These are phyloP conservation scores for Darevskia mixta DNA, from an alignment of 2,797 vertebrate genomes.

Conservation along the genomic window DNA sequence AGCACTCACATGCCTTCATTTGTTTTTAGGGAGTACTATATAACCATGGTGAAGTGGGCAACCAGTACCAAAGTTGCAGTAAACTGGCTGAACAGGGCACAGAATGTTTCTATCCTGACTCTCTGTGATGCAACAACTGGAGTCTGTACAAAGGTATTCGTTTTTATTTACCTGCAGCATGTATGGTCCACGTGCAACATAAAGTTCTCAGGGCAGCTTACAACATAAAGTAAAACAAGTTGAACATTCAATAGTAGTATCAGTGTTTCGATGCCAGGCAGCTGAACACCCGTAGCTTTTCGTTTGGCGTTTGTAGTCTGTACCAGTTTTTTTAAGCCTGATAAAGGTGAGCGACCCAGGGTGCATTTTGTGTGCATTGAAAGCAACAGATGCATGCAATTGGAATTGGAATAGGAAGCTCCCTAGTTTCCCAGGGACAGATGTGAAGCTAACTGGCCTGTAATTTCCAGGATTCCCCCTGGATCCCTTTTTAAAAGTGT, in stretches of 20 bases:
- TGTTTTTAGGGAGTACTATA: slow-evolving; percentile 89
- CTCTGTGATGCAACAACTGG: slow-evolving; percentile 96
- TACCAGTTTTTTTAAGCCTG: not conserved
- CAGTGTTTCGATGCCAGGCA: not conserved
- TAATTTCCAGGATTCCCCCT: too few relatives aligned
- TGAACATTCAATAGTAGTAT: not conserved
- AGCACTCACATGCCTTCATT: not conserved
- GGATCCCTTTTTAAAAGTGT: too few relatives aligned
- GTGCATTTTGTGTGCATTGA: not conserved
- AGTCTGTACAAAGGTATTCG: slow-evolving; percentile 92
- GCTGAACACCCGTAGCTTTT: fast-evolving
- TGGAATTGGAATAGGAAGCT: not conserved
- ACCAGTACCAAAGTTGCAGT: slow-evolving; percentile 97
- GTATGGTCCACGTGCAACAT: not conserved
- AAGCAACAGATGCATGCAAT: not conserved
- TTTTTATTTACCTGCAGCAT: not conserved
- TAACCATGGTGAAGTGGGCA: slow-evolving; percentile 98
- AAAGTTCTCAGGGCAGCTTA: not conserved
- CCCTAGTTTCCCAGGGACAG: too few relatives aligned
- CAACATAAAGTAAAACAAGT: not conserved
- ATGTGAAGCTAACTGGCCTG: too few relatives aligned
- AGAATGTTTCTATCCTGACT: slow-evolving; percentile 97
- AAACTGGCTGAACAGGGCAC: slow-evolving; percentile 97
- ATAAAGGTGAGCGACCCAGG: fast-evolving
- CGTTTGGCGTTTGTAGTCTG: fast-evolving